These are phyloP conservation scores for Cetonia aurata DNA, from an alignment of 2,888 invertebrate genomes.

Conservation along the genomic window DNA sequence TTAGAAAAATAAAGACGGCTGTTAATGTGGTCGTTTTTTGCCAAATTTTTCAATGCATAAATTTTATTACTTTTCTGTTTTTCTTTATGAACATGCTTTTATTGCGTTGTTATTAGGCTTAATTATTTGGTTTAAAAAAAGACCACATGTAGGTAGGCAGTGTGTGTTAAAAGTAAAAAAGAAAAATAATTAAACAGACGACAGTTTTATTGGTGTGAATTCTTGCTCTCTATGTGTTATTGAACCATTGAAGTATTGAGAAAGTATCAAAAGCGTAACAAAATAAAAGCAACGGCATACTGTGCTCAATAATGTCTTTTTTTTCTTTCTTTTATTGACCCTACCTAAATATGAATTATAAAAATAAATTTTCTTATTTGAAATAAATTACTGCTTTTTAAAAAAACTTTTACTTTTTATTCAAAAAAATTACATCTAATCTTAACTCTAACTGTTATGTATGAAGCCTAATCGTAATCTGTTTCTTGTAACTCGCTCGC, in stretches of 20 bases:
- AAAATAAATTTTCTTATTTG: too few relatives aligned
- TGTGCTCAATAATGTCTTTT: slow-evolving; percentile 20
- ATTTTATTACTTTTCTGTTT: slow-evolving; percentile 12
- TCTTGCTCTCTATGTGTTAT: slow-evolving; percentile 57
- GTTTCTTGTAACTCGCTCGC: too few relatives aligned
- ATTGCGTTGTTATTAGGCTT: slow-evolving; percentile 7
- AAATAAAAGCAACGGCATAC: slow-evolving; percentile 48
- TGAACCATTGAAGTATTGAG: slow-evolving; percentile 55
- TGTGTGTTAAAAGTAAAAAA: slow-evolving; percentile 49
- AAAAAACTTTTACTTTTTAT: too few relatives aligned
- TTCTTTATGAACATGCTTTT: not conserved
- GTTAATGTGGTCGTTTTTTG: slow-evolving; percentile 49
- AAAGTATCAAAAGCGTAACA: slow-evolving; percentile 54
- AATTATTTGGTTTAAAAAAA: slow-evolving; percentile 25
- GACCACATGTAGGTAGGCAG: slow-evolving; percentile 50
- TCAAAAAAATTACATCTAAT: too few relatives aligned
- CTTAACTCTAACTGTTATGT: too few relatives aligned
- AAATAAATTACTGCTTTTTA: too few relatives aligned
- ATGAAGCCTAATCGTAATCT: too few relatives aligned
- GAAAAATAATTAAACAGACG: slow-evolving; percentile 47
- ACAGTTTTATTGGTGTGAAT: slow-evolving; percentile 52
- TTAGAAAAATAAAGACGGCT: slow-evolving; percentile 51
- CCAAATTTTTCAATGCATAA: slow-evolving; percentile 30
- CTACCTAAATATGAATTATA: not conserved
- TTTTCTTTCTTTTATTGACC: slow-evolving; percentile 7